Percentiles rank a stretch among this genome's conserved stretches.
Conservation (phyloP, 2,797 vertebrate species). For the Chaetodon trifasciatus region DNA sequence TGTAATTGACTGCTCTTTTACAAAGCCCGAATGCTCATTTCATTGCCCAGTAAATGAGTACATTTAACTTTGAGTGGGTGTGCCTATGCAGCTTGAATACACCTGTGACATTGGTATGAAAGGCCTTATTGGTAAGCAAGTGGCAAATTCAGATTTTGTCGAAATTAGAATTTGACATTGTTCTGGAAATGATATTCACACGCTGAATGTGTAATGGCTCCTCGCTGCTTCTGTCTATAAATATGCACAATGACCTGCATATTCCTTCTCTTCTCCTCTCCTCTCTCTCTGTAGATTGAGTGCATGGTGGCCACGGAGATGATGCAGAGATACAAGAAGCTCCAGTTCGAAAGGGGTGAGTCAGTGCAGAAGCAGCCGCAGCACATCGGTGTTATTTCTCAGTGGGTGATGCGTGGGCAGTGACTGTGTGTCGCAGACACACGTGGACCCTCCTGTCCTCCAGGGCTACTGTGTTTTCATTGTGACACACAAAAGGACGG, state of each 20-base stretch:
- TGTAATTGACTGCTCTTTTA: conserved; percentile 51
- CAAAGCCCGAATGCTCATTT: conserved; percentile 44
- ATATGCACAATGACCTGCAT: conserved; percentile 50
- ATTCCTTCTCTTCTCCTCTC: conserved; percentile 29
- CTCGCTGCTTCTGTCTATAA: conserved; percentile 42
- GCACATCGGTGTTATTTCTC: conserved; percentile 21
- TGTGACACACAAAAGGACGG: conserved; percentile 50
- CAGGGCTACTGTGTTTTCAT: conserved; percentile 21
- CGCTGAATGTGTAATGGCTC: conserved; percentile 25
- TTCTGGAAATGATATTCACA: conserved; percentile 18
- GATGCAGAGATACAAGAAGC: conserved; percentile 97
- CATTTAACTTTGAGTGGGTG: conserved; percentile 32
- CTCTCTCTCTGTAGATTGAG: conserved; percentile 90
- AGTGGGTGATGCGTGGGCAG: conserved; percentile 28
- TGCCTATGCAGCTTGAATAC: conserved; percentile 29
- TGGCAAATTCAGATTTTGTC: background rate
- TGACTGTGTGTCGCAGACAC: conserved; percentile 30
- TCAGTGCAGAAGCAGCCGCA: conserved; percentile 42
- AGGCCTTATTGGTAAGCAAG: conserved; percentile 13
- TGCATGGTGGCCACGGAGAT: conserved; percentile 97
- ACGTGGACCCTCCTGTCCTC: conserved; percentile 41
- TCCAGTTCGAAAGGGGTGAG: conserved; percentile 98
- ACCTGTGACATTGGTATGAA: background rate
- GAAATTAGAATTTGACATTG: conserved; percentile 41
- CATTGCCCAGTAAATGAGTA: conserved; percentile 42